phyloP scores from a whole-genome alignment of 1,140 invertebrate genomes.

The Homarus americanus region DNA sequence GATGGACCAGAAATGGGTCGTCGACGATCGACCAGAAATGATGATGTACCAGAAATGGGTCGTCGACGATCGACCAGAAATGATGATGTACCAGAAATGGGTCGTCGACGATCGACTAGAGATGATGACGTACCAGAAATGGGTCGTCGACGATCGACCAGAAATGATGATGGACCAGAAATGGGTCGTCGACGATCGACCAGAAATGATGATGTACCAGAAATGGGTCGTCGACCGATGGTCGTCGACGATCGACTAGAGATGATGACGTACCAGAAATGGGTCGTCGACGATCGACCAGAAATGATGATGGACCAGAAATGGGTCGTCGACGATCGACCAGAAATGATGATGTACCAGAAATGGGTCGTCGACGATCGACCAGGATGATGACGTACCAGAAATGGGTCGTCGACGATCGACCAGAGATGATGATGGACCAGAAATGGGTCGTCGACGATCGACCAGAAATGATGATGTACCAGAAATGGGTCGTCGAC shows the following conservation, averaged over 20 bases:
- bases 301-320: background rate
- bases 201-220: background rate
- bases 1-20: background rate
- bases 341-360: background rate
- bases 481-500: background rate
- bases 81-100: background rate
- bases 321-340: background rate
- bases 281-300: background rate
- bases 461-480: background rate
- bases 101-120: conserved; percentile 15
- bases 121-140: background rate
- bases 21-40: background rate
- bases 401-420: background rate
- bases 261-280: background rate
- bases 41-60: background rate
- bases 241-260: conserved; percentile 4
- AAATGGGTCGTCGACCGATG: background rate
- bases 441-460: background rate
- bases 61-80: conserved; percentile 1
- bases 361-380: background rate
- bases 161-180: background rate
- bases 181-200: background rate
- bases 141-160: background rate
- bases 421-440: background rate
- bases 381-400: background rate